Evolutionary conservation across 2,888 invertebrate genomes (phyloP).

Genomic region (Caenorhabditis sp.): DNA sequence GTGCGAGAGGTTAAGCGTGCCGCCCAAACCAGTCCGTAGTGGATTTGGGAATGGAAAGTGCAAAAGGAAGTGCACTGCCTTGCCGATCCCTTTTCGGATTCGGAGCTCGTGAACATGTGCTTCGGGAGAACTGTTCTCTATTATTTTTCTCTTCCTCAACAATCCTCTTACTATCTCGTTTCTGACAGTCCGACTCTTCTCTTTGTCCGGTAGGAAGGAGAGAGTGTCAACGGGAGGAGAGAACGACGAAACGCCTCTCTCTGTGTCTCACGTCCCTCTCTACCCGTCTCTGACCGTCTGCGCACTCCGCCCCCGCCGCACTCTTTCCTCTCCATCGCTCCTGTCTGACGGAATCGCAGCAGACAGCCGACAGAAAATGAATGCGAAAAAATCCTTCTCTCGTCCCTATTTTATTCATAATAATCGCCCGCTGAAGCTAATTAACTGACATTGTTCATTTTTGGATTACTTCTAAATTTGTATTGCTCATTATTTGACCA

Average conservation of each 20-base stretch:
- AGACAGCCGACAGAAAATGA: conserved; percentile 5
- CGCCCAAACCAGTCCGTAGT: conserved; percentile 7
- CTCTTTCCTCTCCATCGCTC: background rate
- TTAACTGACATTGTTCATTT: background rate
- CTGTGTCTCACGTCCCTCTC: background rate
- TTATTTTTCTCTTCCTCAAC: background rate
- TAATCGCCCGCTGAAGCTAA: background rate
- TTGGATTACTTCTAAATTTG: background rate
- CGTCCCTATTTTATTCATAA: conserved; percentile 11
- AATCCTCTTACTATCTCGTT: background rate
- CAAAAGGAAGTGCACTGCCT: background rate
- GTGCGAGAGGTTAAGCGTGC: conserved; percentile 8
- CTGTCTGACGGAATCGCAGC: background rate
- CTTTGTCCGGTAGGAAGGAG: conserved; percentile 3
- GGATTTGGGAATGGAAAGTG: background rate
- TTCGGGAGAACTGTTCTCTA: background rate
- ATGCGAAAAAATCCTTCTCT: background rate
- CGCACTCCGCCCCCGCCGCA: background rate
- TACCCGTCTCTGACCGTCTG: background rate
- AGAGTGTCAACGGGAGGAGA: conserved; percentile 5
- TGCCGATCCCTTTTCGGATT: background rate
- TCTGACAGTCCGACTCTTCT: background rate
- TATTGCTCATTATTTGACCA: background rate
- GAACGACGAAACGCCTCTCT: conserved; percentile 1
- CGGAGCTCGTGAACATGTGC: background rate